phyloP scores from a whole-genome alignment of 1,140 invertebrate genomes.

The Papilio helenus region DNA sequence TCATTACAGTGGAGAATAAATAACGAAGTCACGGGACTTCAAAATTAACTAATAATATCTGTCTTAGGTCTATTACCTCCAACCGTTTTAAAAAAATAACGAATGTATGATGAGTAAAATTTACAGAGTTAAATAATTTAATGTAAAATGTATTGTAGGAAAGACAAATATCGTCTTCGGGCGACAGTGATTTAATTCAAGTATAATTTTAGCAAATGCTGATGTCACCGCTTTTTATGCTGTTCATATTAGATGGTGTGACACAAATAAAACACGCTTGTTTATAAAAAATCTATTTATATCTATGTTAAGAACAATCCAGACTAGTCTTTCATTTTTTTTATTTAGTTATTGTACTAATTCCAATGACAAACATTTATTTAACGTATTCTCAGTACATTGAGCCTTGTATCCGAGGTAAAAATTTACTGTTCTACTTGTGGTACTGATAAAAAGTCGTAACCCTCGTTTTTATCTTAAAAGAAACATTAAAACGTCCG shows the following conservation, averaged over 20 bases:
- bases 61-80: background rate
- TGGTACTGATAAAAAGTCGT: background rate
- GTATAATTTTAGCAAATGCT: slow-evolving; percentile 47
- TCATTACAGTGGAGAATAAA: background rate
- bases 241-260: slow-evolving; percentile 49
- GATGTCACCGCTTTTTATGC: slow-evolving; percentile 24
- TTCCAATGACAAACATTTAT: background rate
- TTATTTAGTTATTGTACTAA: background rate
- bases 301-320: background rate
- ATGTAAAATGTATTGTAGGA: background rate
- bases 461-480: background rate
- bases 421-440: slow-evolving; percentile 4
- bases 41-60: background rate
- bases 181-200: background rate
- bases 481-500: slow-evolving; percentile 7
- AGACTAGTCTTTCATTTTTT: too few relatives aligned
- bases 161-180: background rate
- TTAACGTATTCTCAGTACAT: background rate
- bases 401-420: slow-evolving; percentile 24
- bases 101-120: too few relatives aligned
- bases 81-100: too few relatives aligned
- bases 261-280: slow-evolving; percentile 12
- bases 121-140: too few relatives aligned
- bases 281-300: background rate
- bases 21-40: background rate